A percentile compares a stretch with the other conserved stretches of the same genome.
Conservation (phyloP, 1,140 invertebrate genomes). For the Amyelois transitella region DNA sequence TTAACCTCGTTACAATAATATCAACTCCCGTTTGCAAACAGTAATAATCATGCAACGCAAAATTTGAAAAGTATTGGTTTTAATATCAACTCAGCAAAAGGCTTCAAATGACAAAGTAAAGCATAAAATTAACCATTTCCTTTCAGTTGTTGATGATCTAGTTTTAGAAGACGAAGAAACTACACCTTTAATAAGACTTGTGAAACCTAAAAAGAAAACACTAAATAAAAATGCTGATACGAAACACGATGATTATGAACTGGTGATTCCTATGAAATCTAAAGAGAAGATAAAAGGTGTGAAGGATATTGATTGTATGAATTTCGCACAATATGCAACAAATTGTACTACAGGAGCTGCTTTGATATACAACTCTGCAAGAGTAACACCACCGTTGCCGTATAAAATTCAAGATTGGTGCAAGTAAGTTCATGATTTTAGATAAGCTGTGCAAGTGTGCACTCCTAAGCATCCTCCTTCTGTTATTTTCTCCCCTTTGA, state of each 20-base stretch:
- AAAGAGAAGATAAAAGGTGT: not conserved
- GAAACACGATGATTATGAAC: not conserved
- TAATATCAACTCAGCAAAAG: too few species aligned
- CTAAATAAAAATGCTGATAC: not conserved
- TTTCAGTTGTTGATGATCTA: not conserved
- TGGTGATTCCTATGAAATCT: not conserved
- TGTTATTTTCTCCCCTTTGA: not conserved
- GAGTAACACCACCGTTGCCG: slow-evolving; percentile 43
- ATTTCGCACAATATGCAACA: slow-evolving; percentile 41
- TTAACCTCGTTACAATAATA: too few species aligned
- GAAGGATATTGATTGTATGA: slow-evolving; percentile 47
- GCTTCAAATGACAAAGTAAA: not conserved
- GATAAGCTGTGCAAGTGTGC: not conserved
- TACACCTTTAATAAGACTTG: not conserved
- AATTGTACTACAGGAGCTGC: slow-evolving; percentile 48
- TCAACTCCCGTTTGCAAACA: too few species aligned
- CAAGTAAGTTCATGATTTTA: slow-evolving; percentile 24
- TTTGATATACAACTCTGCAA: slow-evolving; percentile 44
- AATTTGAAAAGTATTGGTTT: too few species aligned
- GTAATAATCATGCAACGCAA: too few species aligned
- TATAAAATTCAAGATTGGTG: slow-evolving; percentile 49
- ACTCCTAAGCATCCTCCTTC: not conserved
- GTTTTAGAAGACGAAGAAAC: not conserved
- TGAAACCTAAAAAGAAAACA: not conserved
- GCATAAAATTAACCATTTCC: not conserved